phyloP scores from a whole-genome alignment of 2,888 invertebrate genomes.

The Sinohyriopsis cumingii region DNA sequence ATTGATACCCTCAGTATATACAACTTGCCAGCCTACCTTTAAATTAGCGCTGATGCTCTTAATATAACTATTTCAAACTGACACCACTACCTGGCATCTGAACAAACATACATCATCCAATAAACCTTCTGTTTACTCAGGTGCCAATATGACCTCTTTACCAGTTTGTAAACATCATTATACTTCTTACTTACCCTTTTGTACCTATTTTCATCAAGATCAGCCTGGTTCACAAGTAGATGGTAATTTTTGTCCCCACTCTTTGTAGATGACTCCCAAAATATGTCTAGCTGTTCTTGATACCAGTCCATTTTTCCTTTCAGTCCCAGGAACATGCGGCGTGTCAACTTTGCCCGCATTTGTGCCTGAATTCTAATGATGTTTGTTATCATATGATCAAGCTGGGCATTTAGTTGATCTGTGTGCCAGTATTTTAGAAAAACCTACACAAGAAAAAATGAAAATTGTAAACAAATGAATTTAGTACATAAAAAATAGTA shows the following conservation, averaged over 20 bases:
- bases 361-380: conserved; percentile 51
- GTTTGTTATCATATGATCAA: conserved; percentile 37
- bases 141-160: background rate
- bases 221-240: background rate
- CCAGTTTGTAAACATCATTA: background rate
- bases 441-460: conserved; percentile 47
- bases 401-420: conserved; percentile 53
- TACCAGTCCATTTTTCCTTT: background rate
- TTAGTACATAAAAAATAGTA: too few species aligned
- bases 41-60: too few species aligned
- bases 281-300: background rate
- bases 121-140: background rate
- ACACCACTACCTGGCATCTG: background rate
- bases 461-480: too few species aligned
- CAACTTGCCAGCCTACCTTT: too few species aligned
- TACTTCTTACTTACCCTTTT: background rate
- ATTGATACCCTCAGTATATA: too few species aligned
- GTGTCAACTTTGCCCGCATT: conserved; percentile 48
- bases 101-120: background rate
- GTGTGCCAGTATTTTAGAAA: conserved; percentile 65
- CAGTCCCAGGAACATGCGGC: conserved; percentile 17
- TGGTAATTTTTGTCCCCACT: background rate
- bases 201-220: background rate
- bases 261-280: background rate
- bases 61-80: too few species aligned